Percentiles rank a stretch among this genome's conserved stretches.
Evolutionary conservation across 2,888 invertebrate genomes (phyloP).

Genomic region (Leucophora obtusa): DNA sequence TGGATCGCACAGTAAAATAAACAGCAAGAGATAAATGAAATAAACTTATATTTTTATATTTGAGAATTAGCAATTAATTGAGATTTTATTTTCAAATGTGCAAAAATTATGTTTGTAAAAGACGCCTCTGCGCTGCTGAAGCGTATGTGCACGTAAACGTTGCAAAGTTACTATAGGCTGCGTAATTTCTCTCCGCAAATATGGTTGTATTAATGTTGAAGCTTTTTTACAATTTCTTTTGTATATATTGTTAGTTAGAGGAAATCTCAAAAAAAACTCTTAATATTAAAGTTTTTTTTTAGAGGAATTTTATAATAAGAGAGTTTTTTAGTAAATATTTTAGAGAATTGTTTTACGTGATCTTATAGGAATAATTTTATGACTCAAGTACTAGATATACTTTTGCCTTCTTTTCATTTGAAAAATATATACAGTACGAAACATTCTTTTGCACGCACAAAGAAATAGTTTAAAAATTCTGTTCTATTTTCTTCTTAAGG

Average conservation of each 20-base stretch:
- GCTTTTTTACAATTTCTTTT: neutral
- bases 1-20: conserved; percentile 34
- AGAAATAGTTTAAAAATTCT: too few species aligned
- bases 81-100: conserved; percentile 46
- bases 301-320: neutral
- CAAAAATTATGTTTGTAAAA: conserved; percentile 33
- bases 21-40: neutral
- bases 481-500: too few species aligned
- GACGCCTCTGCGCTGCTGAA: conserved; percentile 4
- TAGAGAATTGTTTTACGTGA: neutral
- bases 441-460: too few species aligned
- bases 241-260: neutral
- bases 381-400: too few species aligned
- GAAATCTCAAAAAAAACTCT: neutral
- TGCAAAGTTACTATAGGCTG: conserved; percentile 16
- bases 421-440: too few species aligned
- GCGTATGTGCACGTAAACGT: conserved; percentile 21
- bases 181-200: conserved; percentile 8
- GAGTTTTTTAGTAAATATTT: neutral
- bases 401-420: neutral
- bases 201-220: neutral
- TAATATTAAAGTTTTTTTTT: neutral
- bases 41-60: neutral
- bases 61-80: conserved; percentile 26
- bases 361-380: too few species aligned